phyloP scores from a whole-genome alignment of 2,113 vertebrate genomes.

The Plecturocebus donacophilus region DNA sequence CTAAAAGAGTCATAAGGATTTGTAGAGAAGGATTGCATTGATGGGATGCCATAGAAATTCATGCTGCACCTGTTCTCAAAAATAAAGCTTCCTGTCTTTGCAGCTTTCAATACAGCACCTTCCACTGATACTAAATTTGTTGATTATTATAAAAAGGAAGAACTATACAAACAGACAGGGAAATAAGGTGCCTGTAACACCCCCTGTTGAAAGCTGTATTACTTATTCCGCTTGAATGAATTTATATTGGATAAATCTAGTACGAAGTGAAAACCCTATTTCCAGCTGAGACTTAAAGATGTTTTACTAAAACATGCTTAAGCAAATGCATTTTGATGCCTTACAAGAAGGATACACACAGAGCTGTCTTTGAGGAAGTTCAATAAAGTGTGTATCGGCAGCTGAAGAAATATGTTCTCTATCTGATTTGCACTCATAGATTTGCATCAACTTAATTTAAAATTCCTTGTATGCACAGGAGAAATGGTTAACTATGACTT shows the following conservation, averaged over 20 bases:
- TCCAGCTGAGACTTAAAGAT: constrained; percentile 80
- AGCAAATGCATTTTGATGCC: constrained; percentile 72
- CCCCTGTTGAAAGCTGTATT: constrained; percentile 65
- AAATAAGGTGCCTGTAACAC: constrained; percentile 58
- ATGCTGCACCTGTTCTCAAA: constrained; percentile 43
- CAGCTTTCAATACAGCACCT: constrained; percentile 36
- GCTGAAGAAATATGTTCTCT: constrained; percentile 51
- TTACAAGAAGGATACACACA: constrained; percentile 63
- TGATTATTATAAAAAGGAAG: constrained; percentile 45
- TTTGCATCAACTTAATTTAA: constrained; percentile 60
- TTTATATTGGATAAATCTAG: constrained; percentile 77
- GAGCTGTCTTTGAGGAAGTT: constrained; percentile 69
- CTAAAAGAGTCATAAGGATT: not conserved
- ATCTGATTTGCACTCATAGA: constrained; percentile 63
- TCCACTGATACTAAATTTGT: constrained; percentile 45
- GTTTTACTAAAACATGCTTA: constrained; percentile 78
- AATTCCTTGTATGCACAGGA: constrained; percentile 28
- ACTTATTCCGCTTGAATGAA: constrained; percentile 73
- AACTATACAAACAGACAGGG: constrained; percentile 42
- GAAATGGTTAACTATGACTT: constrained; percentile 66
- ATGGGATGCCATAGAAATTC: not conserved
- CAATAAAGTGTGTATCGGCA: constrained; percentile 62
- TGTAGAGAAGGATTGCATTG: not conserved
- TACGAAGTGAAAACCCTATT: constrained; percentile 73
- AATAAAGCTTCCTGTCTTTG: not conserved